A percentile compares a stretch with the other conserved stretches of the same genome.
phyloP scores from a whole-genome alignment of 2,797 vertebrate species.

The Eulemur albifrons region DNA sequence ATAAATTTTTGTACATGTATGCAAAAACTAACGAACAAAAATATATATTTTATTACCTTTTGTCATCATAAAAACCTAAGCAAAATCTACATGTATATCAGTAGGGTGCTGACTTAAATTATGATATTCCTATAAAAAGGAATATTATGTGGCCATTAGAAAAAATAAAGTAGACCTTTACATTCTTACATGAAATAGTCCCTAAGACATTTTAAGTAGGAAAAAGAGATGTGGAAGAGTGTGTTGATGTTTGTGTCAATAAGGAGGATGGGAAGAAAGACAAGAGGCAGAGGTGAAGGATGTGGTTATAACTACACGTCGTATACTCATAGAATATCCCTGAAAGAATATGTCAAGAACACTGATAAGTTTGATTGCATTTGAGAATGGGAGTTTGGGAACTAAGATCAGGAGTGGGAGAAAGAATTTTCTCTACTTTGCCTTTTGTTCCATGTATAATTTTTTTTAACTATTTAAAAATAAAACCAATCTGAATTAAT shows the following conservation, averaged over 20 bases:
- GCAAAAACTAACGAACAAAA: background rate
- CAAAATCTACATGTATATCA: background rate
- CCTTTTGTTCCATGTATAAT: background rate
- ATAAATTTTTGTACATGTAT: background rate
- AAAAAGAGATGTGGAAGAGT: background rate
- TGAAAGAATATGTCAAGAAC: background rate
- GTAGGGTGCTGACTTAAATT: background rate
- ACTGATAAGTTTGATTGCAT: background rate
- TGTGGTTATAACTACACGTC: background rate
- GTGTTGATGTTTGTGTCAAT: background rate
- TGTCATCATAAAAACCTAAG: background rate
- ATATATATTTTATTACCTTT: background rate
- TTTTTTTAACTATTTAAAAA: constrained; percentile 14
- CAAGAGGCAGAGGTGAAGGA: too few relatives aligned
- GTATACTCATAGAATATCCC: background rate
- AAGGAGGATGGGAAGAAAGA: background rate
- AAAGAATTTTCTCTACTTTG: background rate
- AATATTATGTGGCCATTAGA: background rate
- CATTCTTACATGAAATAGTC: background rate
- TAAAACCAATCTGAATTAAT: background rate
- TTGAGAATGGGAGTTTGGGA: background rate
- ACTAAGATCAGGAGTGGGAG: background rate
- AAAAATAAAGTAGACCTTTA: background rate
- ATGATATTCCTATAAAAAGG: background rate
- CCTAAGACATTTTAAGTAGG: background rate